These are phyloP conservation scores for Platichthys flesus DNA, from an alignment of 2,113 vertebrate species.

Conservation along the genomic window DNA sequence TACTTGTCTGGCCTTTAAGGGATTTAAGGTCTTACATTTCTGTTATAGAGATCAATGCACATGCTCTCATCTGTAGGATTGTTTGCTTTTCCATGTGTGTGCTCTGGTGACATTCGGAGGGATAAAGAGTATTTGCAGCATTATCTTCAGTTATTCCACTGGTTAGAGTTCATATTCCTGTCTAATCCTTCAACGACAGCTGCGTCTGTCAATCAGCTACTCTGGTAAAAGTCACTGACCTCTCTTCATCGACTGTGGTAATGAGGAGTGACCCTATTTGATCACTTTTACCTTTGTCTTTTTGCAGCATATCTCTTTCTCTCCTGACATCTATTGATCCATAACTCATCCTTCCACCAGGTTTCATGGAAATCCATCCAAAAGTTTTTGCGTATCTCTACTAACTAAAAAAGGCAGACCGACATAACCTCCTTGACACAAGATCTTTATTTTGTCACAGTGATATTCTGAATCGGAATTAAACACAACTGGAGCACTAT, in stretches of 20 bases:
- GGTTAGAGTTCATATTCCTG: conserved; percentile 6
- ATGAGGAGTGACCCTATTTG: conserved; percentile 25
- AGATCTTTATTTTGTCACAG: not conserved
- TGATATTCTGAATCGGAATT: conserved; percentile 21
- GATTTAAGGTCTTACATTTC: conserved; percentile 5
- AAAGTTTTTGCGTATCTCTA: no score
- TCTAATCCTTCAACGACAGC: conserved; percentile 45
- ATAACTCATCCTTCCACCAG: no score
- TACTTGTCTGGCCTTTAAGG: not conserved
- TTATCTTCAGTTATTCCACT: conserved; percentile 40
- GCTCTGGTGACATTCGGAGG: conserved; percentile 36
- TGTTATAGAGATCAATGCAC: not conserved
- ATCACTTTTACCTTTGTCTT: not conserved
- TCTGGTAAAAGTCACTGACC: conserved; percentile 7
- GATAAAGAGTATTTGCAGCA: conserved; percentile 17
- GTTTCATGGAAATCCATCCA: no score
- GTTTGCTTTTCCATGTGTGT: conserved; percentile 23
- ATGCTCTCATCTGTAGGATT: conserved; percentile 7
- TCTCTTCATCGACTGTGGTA: conserved; percentile 15
- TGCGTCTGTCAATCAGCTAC: conserved; percentile 33
- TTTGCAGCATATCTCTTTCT: not conserved
- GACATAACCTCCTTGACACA: no score
- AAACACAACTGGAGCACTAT: conserved; percentile 21
- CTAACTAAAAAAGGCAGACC: no score
- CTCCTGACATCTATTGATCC: not conserved